Evolutionary conservation across 1,140 invertebrate species (phyloP).

Genomic region (Caenorhabditis inopinata): DNA sequence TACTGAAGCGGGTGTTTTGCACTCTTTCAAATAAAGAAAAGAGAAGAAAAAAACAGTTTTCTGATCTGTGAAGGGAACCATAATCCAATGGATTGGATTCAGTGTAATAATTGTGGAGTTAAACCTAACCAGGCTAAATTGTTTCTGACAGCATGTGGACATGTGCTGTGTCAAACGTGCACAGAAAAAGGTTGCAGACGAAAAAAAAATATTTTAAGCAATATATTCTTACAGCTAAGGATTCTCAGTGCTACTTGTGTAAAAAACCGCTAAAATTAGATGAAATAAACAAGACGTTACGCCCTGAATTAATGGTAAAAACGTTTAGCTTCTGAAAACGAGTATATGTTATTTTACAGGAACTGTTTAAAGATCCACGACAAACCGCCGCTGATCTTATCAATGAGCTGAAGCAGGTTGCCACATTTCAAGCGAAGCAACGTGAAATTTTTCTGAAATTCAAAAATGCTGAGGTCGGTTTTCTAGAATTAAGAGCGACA

Average conservation of each 20-base stretch:
- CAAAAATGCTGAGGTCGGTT: neutral
- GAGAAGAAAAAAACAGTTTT: too few relatives aligned
- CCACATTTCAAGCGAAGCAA: neutral
- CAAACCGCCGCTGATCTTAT: neutral
- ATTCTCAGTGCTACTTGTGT: slow-evolving; percentile 5
- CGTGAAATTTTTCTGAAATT: neutral
- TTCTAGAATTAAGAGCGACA: too few relatives aligned
- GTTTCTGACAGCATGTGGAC: neutral
- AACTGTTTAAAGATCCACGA: slow-evolving; percentile 4
- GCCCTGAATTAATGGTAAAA: neutral
- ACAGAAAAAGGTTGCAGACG: neutral
- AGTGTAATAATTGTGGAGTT: neutral
- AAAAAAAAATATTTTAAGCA: too few relatives aligned
- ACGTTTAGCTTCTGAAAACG: too few relatives aligned
- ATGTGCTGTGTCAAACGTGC: neutral
- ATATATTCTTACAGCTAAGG: too few relatives aligned
- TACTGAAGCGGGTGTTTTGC: too few relatives aligned
- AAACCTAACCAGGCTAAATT: neutral
- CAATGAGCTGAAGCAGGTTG: neutral
- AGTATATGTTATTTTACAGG: too few relatives aligned
- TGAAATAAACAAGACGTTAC: neutral
- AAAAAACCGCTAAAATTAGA: neutral
- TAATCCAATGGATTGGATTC: slow-evolving; percentile 8
- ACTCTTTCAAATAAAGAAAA: too few relatives aligned
- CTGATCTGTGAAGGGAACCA: too few relatives aligned